Evolutionary conservation across 2,797 vertebrate species (phyloP).

Genomic region (Anguilla marmorata): DNA sequence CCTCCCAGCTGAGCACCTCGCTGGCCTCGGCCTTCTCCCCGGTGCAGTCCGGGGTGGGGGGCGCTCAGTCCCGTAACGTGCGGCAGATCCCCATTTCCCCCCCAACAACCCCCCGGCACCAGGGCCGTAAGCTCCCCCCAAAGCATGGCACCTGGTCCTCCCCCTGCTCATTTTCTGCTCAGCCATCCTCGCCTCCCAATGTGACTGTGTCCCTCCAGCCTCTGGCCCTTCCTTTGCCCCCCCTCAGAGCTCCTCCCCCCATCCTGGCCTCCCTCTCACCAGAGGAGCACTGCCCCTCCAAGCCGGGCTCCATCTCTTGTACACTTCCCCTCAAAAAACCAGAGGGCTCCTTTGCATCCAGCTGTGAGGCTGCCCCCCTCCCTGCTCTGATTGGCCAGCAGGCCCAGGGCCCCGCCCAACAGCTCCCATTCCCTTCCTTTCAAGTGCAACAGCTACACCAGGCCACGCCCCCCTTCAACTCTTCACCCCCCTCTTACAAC

Average conservation of each 20-base stretch:
- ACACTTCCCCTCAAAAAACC: slow-evolving; percentile 48
- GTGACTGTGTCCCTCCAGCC: slow-evolving; percentile 68
- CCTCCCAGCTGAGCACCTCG: slow-evolving; percentile 77
- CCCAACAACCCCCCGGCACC: slow-evolving; percentile 61
- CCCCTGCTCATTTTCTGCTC: slow-evolving; percentile 71
- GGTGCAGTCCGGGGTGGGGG: slow-evolving; percentile 67
- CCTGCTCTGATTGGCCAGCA: slow-evolving; percentile 64
- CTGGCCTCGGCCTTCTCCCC: slow-evolving; percentile 79
- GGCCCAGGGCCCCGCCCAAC: slow-evolving; percentile 62
- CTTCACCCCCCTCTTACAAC: slow-evolving; percentile 81
- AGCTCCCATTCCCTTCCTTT: slow-evolving; percentile 67
- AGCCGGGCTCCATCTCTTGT: slow-evolving; percentile 49
- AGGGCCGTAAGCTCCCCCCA: slow-evolving; percentile 64
- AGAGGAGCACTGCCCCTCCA: slow-evolving; percentile 67
- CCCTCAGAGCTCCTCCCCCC: slow-evolving; percentile 68
- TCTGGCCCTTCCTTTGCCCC: slow-evolving; percentile 72
- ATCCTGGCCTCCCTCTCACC: slow-evolving; percentile 54
- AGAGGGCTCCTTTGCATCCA: slow-evolving; percentile 58
- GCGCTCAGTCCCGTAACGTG: slow-evolving; percentile 69
- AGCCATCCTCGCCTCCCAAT: slow-evolving; percentile 68
- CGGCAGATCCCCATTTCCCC: slow-evolving; percentile 82
- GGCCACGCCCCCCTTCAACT: slow-evolving; percentile 72
- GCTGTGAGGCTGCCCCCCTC: slow-evolving; percentile 67
- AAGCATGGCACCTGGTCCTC: slow-evolving; percentile 76
- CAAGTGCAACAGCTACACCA: slow-evolving; percentile 75